Percentiles rank a stretch among this genome's conserved stretches.
phyloP scores from a whole-genome alignment of 1,140 invertebrate species.

The Lutraria rhynchaena region DNA sequence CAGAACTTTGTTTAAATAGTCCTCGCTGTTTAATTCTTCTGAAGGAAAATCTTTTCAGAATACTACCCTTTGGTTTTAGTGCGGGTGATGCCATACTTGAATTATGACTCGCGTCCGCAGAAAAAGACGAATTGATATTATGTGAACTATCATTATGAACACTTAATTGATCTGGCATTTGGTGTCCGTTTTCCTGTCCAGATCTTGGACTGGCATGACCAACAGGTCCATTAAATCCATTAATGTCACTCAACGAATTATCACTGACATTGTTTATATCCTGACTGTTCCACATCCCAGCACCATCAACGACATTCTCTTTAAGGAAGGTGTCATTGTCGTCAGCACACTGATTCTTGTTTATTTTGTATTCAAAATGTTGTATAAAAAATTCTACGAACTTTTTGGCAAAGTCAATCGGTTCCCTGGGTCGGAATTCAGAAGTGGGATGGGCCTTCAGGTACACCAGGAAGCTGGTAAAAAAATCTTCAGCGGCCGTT shows the following conservation, averaged over 20 bases:
- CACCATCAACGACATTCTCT: background rate
- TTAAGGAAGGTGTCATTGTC: conserved; percentile 38
- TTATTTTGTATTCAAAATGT: conserved; percentile 78
- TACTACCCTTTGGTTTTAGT: conserved; percentile 89
- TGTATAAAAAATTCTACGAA: conserved; percentile 91
- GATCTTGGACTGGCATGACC: background rate
- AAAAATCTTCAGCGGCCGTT: conserved; percentile 92
- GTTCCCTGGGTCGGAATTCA: conserved; percentile 83
- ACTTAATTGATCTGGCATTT: conserved; percentile 82
- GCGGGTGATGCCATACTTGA: conserved; percentile 85
- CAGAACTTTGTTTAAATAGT: conserved; percentile 95
- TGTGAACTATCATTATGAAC: conserved; percentile 86
- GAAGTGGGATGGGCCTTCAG: conserved; percentile 88
- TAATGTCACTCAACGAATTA: conserved; percentile 28
- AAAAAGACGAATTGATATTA: conserved; percentile 78
- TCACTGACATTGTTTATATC: conserved; percentile 56
- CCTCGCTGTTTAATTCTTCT: conserved; percentile 87
- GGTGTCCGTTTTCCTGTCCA: conserved; percentile 55
- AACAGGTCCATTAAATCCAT: conserved; percentile 24
- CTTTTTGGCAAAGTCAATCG: conserved; percentile 88
- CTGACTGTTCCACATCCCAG: conserved; percentile 11
- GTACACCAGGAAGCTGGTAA: conserved; percentile 91
- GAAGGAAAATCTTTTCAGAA: conserved; percentile 92
- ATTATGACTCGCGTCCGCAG: conserved; percentile 30
- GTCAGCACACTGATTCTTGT: conserved; percentile 61